These are phyloP conservation scores for Sarcophaga bullata DNA, from an alignment of 1,140 invertebrate genomes.

Conservation along the genomic window DNA sequence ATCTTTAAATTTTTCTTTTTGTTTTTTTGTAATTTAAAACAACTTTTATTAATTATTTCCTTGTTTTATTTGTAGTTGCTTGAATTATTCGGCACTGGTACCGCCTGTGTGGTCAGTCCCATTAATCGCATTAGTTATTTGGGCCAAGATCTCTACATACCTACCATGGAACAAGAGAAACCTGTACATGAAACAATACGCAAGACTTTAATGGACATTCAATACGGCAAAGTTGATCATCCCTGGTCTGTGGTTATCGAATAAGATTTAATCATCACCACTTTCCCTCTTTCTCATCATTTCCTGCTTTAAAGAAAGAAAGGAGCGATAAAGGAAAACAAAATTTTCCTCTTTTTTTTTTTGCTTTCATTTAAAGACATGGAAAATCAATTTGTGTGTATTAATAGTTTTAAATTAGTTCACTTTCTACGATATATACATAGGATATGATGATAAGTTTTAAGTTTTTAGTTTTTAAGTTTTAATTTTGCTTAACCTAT, in stretches of 20 bases:
- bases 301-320: not conserved
- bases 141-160: slow-evolving; percentile 74
- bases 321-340: not conserved
- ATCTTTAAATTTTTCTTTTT: not conserved
- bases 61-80: slow-evolving; percentile 73
- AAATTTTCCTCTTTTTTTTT: too few relatives aligned
- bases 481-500: too few relatives aligned
- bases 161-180: slow-evolving; percentile 77
- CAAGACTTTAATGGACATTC: slow-evolving; percentile 82
- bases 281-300: not conserved
- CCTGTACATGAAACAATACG: slow-evolving; percentile 77
- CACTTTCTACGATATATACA: not conserved
- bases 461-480: too few relatives aligned
- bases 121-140: slow-evolving; percentile 83
- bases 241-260: slow-evolving; percentile 73
- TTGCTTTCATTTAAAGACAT: too few relatives aligned
- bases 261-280: slow-evolving; percentile 45
- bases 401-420: slow-evolving; percentile 43
- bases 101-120: slow-evolving; percentile 92
- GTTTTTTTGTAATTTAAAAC: not conserved
- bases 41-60: not conserved
- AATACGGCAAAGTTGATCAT: slow-evolving; percentile 85
- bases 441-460: too few relatives aligned
- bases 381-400: slow-evolving; percentile 24
- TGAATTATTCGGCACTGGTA: slow-evolving; percentile 95